A percentile compares a stretch with the other conserved stretches of the same genome.
Evolutionary conservation across 2,888 invertebrate genomes (phyloP).

Genomic region (Nephrotoma guestfalica): DNA sequence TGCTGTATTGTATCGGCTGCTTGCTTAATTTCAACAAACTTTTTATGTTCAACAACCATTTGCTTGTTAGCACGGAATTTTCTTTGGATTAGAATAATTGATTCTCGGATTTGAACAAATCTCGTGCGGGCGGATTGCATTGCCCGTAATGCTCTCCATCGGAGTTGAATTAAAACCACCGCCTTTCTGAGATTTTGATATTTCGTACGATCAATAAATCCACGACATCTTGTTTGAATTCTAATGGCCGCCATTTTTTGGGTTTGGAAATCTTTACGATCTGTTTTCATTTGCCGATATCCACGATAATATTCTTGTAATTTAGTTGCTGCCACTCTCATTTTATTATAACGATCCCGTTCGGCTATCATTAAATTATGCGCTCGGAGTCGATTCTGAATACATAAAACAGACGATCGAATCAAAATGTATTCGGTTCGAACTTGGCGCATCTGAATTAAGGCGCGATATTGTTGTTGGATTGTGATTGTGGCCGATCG

Average conservation of each 20-base stretch:
- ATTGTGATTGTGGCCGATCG: slow-evolving; percentile 21
- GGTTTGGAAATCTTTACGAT: neutral
- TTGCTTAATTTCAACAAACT: slow-evolving; percentile 15
- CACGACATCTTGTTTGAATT: neutral
- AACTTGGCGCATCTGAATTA: slow-evolving; percentile 7
- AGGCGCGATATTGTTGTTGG: slow-evolving; percentile 28
- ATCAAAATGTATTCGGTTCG: slow-evolving; percentile 17
- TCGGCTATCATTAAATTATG: slow-evolving; percentile 13
- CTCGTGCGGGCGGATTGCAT: slow-evolving; percentile 16
- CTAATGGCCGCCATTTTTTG: neutral
- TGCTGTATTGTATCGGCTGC: slow-evolving; percentile 24
- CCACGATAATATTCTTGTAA: slow-evolving; percentile 14
- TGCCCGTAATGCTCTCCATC: slow-evolving; percentile 20
- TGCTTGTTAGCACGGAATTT: slow-evolving; percentile 10
- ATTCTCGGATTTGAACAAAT: neutral
- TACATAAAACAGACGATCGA: slow-evolving; percentile 15
- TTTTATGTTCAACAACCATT: slow-evolving; percentile 19
- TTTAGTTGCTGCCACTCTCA: slow-evolving; percentile 5
- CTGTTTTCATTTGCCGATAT: neutral
- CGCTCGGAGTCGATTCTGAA: slow-evolving; percentile 31
- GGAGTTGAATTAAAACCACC: slow-evolving; percentile 16
- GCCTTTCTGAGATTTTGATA: slow-evolving; percentile 15
- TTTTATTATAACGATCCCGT: slow-evolving; percentile 15
- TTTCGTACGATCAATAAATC: neutral
- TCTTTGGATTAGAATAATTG: neutral